Percentiles rank a stretch among this genome's conserved stretches.
Evolutionary conservation across 2,888 invertebrate genomes (phyloP).

Genomic region (Drymonia ruficornis): DNA sequence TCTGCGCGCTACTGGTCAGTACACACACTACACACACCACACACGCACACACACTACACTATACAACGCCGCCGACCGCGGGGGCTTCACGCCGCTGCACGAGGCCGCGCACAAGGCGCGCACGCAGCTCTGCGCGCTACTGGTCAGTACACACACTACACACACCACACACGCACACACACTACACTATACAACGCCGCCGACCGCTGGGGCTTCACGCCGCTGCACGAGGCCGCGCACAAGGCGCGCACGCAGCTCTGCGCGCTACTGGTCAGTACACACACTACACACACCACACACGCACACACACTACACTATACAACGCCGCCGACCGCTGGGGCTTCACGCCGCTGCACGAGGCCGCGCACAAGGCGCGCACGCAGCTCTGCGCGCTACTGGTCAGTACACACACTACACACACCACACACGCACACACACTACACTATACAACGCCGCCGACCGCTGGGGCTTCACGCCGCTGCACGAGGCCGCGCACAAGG

Average conservation of each 20-base stretch:
- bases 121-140: constrained; percentile 97
- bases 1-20: too few relatives aligned
- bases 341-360: constrained; percentile 97
- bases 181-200: too few relatives aligned
- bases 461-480: constrained; percentile 97
- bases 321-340: constrained; percentile 98
- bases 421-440: too few relatives aligned
- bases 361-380: constrained; percentile 98
- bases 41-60: too few relatives aligned
- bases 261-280: too few relatives aligned
- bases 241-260: constrained; percentile 98
- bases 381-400: constrained; percentile 98
- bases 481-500: constrained; percentile 98
- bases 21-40: too few relatives aligned
- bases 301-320: too few relatives aligned
- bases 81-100: constrained; percentile 98
- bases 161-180: too few relatives aligned
- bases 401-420: too few relatives aligned
- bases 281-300: too few relatives aligned
- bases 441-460: constrained; percentile 97
- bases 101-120: constrained; percentile 98
- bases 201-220: constrained; percentile 97
- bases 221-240: constrained; percentile 97
- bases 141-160: too few relatives aligned
- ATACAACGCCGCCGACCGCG: constrained; percentile 96